Evolutionary conservation across 2,797 vertebrate genomes (phyloP).

Genomic region (Chelon auratus): DNA sequence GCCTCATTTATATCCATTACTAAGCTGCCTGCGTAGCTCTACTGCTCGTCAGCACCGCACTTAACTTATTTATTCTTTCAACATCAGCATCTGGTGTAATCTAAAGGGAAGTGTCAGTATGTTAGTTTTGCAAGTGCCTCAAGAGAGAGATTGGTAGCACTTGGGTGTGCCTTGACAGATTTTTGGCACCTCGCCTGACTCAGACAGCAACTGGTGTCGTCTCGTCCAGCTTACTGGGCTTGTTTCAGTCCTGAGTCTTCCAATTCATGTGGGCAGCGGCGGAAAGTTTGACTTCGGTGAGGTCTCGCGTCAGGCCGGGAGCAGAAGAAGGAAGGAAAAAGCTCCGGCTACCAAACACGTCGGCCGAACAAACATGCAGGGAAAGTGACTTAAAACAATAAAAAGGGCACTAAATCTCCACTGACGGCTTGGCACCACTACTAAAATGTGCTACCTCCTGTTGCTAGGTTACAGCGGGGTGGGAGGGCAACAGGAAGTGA

Average conservation of each 20-base stretch:
- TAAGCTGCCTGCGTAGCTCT: neutral
- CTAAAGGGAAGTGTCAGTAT: constrained; percentile 62
- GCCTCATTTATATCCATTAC: neutral
- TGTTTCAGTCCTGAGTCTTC: constrained; percentile 16
- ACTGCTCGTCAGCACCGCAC: neutral
- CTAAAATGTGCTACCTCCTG: constrained; percentile 73
- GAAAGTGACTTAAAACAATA: neutral
- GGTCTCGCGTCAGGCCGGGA: constrained; percentile 36
- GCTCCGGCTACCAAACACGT: neutral
- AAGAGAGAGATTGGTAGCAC: constrained; percentile 41
- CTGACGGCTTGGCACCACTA: constrained; percentile 20
- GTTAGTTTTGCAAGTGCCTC: constrained; percentile 62
- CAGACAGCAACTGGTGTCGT: constrained; percentile 30
- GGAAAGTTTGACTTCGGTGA: constrained; percentile 75
- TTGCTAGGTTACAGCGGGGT: constrained; percentile 77
- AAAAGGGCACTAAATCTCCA: too few species aligned
- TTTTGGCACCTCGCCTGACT: constrained; percentile 51
- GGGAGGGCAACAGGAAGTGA: constrained; percentile 82
- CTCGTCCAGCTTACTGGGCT: constrained; percentile 49
- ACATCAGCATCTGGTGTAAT: constrained; percentile 60
- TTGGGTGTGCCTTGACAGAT: constrained; percentile 69
- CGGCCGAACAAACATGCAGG: constrained; percentile 4
- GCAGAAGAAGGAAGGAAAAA: constrained; percentile 6
- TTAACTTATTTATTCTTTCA: constrained; percentile 37
- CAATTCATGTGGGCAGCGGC: constrained; percentile 45